Evolutionary conservation across 2,888 invertebrate genomes (phyloP).

Genomic region (Branchipolynoe longqiensis): DNA sequence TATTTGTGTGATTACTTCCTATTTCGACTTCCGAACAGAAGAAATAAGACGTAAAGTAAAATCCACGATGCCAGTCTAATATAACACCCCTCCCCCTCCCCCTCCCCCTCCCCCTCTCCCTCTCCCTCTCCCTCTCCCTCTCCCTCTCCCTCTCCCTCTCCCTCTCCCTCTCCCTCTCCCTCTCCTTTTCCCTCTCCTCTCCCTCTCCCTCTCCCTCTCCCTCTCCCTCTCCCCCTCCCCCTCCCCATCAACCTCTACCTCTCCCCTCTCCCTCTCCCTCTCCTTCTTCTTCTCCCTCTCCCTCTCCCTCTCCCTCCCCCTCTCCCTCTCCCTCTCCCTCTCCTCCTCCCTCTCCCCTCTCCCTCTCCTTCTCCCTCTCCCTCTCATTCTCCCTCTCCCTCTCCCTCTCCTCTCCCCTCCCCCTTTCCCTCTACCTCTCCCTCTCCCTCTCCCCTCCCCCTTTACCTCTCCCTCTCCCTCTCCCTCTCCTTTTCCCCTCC

Average conservation of each 20-base stretch:
- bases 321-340: not conserved
- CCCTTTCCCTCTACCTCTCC: slow-evolving; percentile 59
- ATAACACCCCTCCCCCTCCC: too few relatives aligned
- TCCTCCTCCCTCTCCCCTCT: not conserved
- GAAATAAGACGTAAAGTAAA: too few relatives aligned
- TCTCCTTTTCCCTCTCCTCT: not conserved
- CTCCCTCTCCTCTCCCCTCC: slow-evolving; percentile 54
- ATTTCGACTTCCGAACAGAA: too few relatives aligned
- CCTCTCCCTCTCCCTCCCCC: not conserved
- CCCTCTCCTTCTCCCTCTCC: not conserved
- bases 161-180: not conserved
- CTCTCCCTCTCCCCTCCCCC: not conserved
- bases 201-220: not conserved
- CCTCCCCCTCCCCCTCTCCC: too few relatives aligned
- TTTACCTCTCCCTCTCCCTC: not conserved
- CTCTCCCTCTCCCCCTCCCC: not conserved
- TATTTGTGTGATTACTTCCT: too few relatives aligned
- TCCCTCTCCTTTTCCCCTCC: not conserved
- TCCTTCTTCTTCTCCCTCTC: not conserved
- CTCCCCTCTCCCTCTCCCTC: not conserved
- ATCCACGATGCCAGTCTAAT: too few relatives aligned
- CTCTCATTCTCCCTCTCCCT: not conserved
- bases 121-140: too few relatives aligned
- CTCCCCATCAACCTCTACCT: not conserved
- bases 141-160: too few relatives aligned